Base-by-base conservation (phyloP, 1,140 invertebrate species). In the Sarcophaga peregrina region DNA sequence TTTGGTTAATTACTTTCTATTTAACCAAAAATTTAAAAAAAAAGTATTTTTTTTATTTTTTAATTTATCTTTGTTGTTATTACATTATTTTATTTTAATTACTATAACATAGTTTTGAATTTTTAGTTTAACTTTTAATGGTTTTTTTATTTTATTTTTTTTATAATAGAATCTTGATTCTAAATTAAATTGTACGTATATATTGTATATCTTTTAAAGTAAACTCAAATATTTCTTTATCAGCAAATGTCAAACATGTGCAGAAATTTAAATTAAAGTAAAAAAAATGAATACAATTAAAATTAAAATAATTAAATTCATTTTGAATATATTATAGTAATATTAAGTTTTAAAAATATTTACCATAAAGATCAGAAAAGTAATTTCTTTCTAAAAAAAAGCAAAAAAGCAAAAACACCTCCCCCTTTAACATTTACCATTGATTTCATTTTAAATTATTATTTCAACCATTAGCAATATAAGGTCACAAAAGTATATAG, bases 211-310 rank as follows among this genome's bases (percentile, higher is more conserved):
- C 17, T 68, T 20, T 37, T 37, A 37, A 37, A 37, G 25, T 37
- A 25, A 68, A 68, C 62, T n/a, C 17, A 68, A 68, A 68, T 68
- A 68, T 20, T 68, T 20, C n/a, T 68, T 68, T 68, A 58, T 68
- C 62, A 68, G 62, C 62, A 68, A 68, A 68, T 68, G 62, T 68
- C 62, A 20, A 68, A 68, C 62, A 68, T 68, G 20, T 68, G 62
- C 62, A 68, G n/a, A 68, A 15, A 52, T 52, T 52, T 9, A 52
- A 52, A 52, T 52, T 15, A 13, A 37, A 37, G 25, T 37, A 37
- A 37, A 37, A 37, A 15, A 5, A 62, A 62, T 25, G 20, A 58
- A 58, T n/a, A 58, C n/a, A 58, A 58, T n/a, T 58, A n/a, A n/a
- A n/a, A 58, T 58, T 58, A n/a, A n/a, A 58, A 58, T 58, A 58